phyloP scores from a whole-genome alignment of 1,140 invertebrate species.

The Drosophila auraria region DNA sequence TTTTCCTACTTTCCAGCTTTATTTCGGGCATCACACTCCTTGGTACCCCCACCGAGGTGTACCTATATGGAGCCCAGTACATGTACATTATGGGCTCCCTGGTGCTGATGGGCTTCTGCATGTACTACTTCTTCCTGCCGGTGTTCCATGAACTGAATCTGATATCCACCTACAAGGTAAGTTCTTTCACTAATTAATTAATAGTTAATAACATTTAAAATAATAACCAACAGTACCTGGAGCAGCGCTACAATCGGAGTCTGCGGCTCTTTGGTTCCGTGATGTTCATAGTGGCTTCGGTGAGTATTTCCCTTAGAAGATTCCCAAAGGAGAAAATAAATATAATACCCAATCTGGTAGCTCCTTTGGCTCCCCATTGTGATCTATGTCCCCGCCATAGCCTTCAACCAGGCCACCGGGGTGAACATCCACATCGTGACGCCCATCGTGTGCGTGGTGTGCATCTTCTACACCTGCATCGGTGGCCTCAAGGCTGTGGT shows the following conservation, averaged over 20 bases:
- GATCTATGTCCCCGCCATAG: slow-evolving; percentile 89
- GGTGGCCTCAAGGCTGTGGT: slow-evolving; percentile 97
- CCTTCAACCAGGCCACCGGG: slow-evolving; percentile 93
- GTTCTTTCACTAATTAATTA: slow-evolving; percentile 5
- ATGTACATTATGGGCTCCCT: slow-evolving; percentile 88
- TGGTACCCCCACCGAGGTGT: slow-evolving; percentile 93
- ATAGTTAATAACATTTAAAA: not conserved
- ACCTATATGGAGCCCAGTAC: slow-evolving; percentile 91
- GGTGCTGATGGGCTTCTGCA: slow-evolving; percentile 88
- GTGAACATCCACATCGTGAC: slow-evolving; percentile 93
- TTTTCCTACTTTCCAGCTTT: slow-evolving; percentile 85
- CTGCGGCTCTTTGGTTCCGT: slow-evolving; percentile 91
- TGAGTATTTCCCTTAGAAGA: slow-evolving; percentile 81
- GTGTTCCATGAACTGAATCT: slow-evolving; percentile 92
- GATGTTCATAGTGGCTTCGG: slow-evolving; percentile 90
- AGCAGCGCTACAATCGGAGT: slow-evolving; percentile 90
- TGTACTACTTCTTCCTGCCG: slow-evolving; percentile 91
- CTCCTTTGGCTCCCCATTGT: slow-evolving; percentile 89
- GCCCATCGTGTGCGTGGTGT: slow-evolving; percentile 93
- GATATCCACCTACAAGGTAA: slow-evolving; percentile 93
- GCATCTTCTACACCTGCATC: slow-evolving; percentile 96
- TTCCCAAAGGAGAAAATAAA: not conserved
- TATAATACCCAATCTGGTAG: slow-evolving; percentile 68
- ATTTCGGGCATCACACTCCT: slow-evolving; percentile 88
- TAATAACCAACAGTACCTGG: slow-evolving; percentile 89